Base-by-base conservation (phyloP, 2,797 vertebrate species). In the Malurus leucopterus region DNA sequence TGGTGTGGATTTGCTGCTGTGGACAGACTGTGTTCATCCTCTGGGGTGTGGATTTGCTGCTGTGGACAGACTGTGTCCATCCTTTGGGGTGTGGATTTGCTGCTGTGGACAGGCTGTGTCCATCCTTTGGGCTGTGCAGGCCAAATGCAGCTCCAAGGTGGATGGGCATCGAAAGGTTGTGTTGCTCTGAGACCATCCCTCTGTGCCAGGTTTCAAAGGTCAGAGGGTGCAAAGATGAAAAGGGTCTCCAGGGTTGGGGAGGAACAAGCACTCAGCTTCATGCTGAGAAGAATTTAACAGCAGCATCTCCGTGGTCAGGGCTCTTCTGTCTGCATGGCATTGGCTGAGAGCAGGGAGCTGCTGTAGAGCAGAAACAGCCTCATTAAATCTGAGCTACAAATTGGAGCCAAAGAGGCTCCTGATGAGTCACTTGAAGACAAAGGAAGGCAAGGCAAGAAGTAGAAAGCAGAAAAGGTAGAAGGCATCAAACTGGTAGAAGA, bases 131-230 rank as follows among this genome's bases (percentile, higher is more conserved):
- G 21, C n/a, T n/a, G 43, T 53, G 59, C 64, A 30, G 63, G 47
- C 17, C 26, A 51, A 47, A 38, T 4, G 14, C 34, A 68, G 34
- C 46, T 53, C 58, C n/a, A 19, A 61, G 68, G 50, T 15, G 29
- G 50, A n/a, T 20, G 32, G 49, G 15, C 29, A 19, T 10, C 0
- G 0, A 21, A 32, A 29, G 7, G 29, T n/a, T 2, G 2, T 61
- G 76, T 44, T 76, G n/a, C 12, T 59, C 44, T 59, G 19, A 62
- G 63, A 43, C 38, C 18, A 43, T 5, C 22, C 44, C 21, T 58
- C 44, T 73, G 64, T 1, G 7, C 9, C 12, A 0, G 1, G 5
- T 30, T 72, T 59, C 55, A 32, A 55, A 76, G 74, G 49, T n/a
- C 3, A 15, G 34, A 87, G 58, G 34, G 6, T 15, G 13, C 21